Base-by-base conservation (phyloP, 2,113 vertebrate species). In the Sturnira hondurensis region DNA sequence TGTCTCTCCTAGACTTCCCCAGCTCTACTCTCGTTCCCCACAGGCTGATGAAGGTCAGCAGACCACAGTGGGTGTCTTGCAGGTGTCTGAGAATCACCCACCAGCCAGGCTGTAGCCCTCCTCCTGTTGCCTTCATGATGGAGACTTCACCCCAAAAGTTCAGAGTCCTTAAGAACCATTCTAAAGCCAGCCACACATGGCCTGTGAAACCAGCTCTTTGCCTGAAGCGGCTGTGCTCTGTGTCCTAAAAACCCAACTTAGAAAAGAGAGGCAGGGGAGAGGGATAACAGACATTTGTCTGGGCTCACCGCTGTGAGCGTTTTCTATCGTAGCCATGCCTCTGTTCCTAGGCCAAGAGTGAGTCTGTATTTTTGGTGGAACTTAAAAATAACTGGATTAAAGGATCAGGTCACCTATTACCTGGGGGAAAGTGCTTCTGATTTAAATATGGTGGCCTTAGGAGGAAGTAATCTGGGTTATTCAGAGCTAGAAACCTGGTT, bases 321-420 rank as follows among this genome's bases (percentile, higher is more conserved):
- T 96, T 45, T 50, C 47, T 54, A 90, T 84, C 36, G 56, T 68
- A 83, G 90, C 24, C 15, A 15, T 20, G 61, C 68, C 47, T 94
- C 97, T 97, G 83, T 96, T 97, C 93, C 50, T 43, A 73, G 91
- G 82, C 61, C 80, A n/a, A 95, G 41, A 95, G 7, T 5, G 81
- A 91, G 50, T 94, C 76, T 88, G 0, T 97, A 43, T 80, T 98
- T 97, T 94, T 74, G 88, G 84, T 96, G n/a, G 43, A 87, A 95
- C 71, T 97, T 97, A 93, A 97, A 97, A 98, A 96, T 97, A 98
- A 94, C 24, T 94, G 86, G 52, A 67, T 16, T 94, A 97, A 96
- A 97, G 91, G 92, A 96, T 95, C 52, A 52, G 38, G 84, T 97
- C 70, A 73, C 92, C 91, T 97, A 80, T 54, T 97, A 96, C 45